These are phyloP conservation scores for Lasioglossum leucozonium DNA, from an alignment of 2,888 invertebrate species.

Conservation along the genomic window DNA sequence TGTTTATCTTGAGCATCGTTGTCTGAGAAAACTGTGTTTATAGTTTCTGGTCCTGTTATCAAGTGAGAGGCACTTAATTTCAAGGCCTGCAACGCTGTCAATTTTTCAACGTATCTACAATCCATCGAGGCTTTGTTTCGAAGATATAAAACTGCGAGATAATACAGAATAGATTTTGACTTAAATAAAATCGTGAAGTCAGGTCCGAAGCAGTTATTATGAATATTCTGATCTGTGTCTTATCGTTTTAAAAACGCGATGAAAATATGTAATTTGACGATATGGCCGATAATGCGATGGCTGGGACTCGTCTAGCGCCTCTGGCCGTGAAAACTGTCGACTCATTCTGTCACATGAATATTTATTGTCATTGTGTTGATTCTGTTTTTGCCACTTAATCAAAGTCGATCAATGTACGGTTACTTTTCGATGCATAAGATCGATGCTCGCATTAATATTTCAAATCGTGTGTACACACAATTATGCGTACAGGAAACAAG, in stretches of 20 bases:
- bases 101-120: background rate
- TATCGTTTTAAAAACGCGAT: background rate
- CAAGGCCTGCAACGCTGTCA: background rate
- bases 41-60: background rate
- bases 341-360: conserved; percentile 73
- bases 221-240: background rate
- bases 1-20: background rate
- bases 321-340: conserved; percentile 63
- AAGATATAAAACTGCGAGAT: background rate
- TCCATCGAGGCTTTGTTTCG: background rate
- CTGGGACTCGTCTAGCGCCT: conserved; percentile 14
- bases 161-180: background rate
- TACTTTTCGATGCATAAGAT: background rate
- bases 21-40: background rate
- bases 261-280: conserved; percentile 10
- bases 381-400: conserved; percentile 64
- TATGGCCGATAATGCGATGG: background rate
- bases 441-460: background rate
- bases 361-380: conserved; percentile 51
- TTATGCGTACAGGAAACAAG: background rate
- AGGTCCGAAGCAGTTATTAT: background rate
- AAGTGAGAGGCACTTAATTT: background rate
- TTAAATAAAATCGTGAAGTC: background rate
- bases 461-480: background rate
- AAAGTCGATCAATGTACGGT: conserved; percentile 31